Base-by-base conservation (phyloP, 2,888 invertebrate genomes). In the Blastobasis adustella region DNA sequence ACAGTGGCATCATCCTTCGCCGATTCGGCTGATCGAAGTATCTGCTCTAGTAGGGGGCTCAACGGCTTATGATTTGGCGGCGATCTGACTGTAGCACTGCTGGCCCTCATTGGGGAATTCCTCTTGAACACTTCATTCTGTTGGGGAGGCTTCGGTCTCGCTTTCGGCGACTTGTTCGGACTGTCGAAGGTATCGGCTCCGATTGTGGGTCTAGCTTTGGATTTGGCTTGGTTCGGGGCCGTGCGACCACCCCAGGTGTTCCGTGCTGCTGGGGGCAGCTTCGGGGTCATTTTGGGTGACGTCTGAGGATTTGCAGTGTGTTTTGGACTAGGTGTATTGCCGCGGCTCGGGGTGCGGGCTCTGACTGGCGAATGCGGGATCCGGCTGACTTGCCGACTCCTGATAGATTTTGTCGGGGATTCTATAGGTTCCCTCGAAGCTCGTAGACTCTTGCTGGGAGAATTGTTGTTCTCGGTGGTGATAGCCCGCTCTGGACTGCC, bases 211-310 rank as follows among this genome's bases (percentile, higher is more conserved):
- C 89, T 76, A 1, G 82, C 62, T 58, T 85, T 88, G 0, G 73
- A 52, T 63, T 85, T 87, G 0, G 69, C 55, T 55, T 86, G 86
- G 1, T 73, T 82, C 0, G 85, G 85, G 2, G 81, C 87, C 6
- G 83, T 78, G 42, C 94, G 89, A 1, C 94, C 94, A 56, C 92
- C 92, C 95, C 95, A 95, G 0, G 95, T 95, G 61, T 93, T 93
- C 51, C 92, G 91, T 1, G 90, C 69, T 45, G 84, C 75, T 0
- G 84, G 85, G 4, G 87, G 87, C n/a, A 86, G 60, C 57, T 82
- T 81, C 0, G 79, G 80, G 0, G 79, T 76, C 38, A 82, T 56
- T 66, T 87, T 88, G 5, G 80, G 82, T 52, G 90, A 89, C 37
- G 89, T 82, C 59, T 83, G 82, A 61, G 79, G 67, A 62, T 69